Conservation (phyloP, 2,797 vertebrate genomes). For the Spea hammondii region DNA sequence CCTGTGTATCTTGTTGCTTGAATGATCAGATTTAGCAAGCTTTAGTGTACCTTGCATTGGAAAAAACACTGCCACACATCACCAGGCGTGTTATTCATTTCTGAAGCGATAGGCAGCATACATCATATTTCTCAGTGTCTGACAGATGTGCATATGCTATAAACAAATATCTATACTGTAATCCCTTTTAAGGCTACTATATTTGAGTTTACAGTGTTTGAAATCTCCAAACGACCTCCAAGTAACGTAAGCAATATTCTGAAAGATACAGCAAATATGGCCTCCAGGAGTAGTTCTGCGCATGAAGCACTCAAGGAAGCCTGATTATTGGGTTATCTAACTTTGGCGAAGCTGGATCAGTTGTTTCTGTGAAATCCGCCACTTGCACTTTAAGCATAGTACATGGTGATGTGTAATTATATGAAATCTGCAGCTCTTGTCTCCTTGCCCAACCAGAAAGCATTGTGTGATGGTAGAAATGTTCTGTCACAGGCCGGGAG, state of each 20-base stretch:
- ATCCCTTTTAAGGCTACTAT: not conserved
- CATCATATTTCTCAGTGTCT: no score
- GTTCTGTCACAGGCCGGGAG: conserved; percentile 24
- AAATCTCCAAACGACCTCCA: not conserved
- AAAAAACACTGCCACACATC: no score
- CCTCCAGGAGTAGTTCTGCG: not conserved
- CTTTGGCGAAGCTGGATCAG: no score
- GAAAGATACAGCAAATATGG: not conserved
- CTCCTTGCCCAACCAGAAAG: conserved; percentile 4
- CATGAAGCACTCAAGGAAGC: no score
- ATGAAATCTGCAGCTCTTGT: not conserved
- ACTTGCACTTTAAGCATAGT: not conserved
- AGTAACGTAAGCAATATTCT: not conserved
- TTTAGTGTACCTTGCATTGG: not conserved
- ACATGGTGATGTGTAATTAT: not conserved
- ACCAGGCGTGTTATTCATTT: no score
- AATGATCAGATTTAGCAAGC: not conserved
- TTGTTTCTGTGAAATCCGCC: no score
- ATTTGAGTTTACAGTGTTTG: not conserved
- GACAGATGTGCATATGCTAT: no score
- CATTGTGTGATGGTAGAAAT: conserved; percentile 9
- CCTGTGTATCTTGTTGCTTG: not conserved
- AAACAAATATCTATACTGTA: no score
- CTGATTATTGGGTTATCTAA: no score
- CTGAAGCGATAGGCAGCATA: no score